Base-by-base conservation (phyloP, 2,797 vertebrate species). In the Thalassophryne amazonica region DNA sequence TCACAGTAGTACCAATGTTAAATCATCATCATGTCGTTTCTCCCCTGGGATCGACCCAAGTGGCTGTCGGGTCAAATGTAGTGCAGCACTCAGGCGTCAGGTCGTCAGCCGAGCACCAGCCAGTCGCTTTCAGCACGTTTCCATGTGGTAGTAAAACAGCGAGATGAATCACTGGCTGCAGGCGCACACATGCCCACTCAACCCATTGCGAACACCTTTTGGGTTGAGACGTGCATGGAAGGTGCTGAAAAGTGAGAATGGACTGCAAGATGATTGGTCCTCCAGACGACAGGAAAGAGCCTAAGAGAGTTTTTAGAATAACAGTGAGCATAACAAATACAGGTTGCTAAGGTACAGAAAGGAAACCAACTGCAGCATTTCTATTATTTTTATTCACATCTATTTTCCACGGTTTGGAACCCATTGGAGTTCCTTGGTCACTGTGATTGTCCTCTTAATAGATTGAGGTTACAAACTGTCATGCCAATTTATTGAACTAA, bases 201-300 rank as follows among this genome's bases (percentile, higher is more conserved):
- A 49, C 34, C 52, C 34, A 17, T 57, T 53, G 52, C 51, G 40
- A 35, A 74, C 76, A 85, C 82, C 73, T 81, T 71, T 54, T 13
- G 37, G 60, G 53, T 60, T 77, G 54, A 71, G 75, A 76, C 72
- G 23, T 71, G 63, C 23, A 32, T 60, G 69, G 60, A 56, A 70
- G 65, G 84, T 80, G 84, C 59, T 80, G 83, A 86, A 80, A 87
- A 52, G 62, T 18, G 47, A 66, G 67, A 66, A 66, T n/a, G 6
- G 52, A 42, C 29, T 61, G 57, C 34, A 20, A 59, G 76, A 76
- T 37, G 81, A 85, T 54, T 63, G 67, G 69, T 36, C 13, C 31
- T 3, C 24, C 31, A 20, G 52, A 68, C 63, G 61, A 50, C 71
- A 66, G 57, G 55, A 55, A 32, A 40, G 25, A 57, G 51, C 69